Base-by-base conservation (phyloP, 2,113 vertebrate species). In the Lathamus discolor region DNA sequence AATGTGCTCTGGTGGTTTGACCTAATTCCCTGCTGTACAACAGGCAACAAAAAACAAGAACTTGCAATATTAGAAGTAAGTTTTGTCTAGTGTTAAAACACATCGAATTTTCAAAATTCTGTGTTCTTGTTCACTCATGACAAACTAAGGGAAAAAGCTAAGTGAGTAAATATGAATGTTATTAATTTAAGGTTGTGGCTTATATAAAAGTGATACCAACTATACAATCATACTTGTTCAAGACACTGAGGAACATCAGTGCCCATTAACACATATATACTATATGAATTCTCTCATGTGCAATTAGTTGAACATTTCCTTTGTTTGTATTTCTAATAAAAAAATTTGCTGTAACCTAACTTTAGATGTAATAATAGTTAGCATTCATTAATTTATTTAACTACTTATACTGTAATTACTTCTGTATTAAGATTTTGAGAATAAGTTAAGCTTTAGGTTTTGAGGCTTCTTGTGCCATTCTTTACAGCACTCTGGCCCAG, bases 261-360 rank as follows among this genome's bases (percentile, higher is more conserved):
- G 19, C 11, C 17, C 2, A 37, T 23, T 35, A 54, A 1, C 0
- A 0, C 7, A 37, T 46, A 15, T 23, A n/a, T 72, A 77, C 20
- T 57, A 11, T n/a, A 49, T 43, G 22, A 62, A 61, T 63, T 72
- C 3, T 23, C 28, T 52, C 9, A 88, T n/a, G 10, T 48, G 4
- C 4, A 63, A 37, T 48, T 39, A 44, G 11, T 13, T 43, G 6
- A 73, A 63, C 17, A 12, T 46, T 84, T 51, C 6, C 1, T 17
- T 64, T 57, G n/a, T 54, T 49, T 51, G 6, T 28, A 8, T 78
- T 68, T 72, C 62, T 49, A 59, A 46, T 3, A 57, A 72, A 81
- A 63, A 17, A 1, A 27, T 23, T 46, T 68, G 55, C 15, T 51
- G 19, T 20, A 76, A 70, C 23, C 2, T 3, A 70, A 22, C 4